Percentiles rank a stretch among this genome's conserved stretches.
These are phyloP conservation scores for Centropristis striata DNA, from an alignment of 2,113 vertebrate genomes.

Conservation along the genomic window DNA sequence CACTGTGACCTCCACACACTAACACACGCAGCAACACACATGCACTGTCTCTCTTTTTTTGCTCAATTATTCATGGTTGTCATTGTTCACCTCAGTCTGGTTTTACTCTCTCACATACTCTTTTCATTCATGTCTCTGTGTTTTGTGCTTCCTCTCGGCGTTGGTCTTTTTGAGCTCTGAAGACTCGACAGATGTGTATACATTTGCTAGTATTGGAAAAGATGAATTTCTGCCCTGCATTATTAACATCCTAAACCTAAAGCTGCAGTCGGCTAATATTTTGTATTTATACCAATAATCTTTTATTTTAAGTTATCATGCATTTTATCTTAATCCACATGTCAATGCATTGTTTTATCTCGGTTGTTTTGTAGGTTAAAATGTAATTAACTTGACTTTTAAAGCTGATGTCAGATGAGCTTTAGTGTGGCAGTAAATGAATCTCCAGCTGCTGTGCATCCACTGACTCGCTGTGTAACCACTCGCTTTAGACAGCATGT, in stretches of 20 bases:
- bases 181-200: neutral
- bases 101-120: neutral
- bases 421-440: neutral
- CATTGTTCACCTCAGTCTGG: neutral
- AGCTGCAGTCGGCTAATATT: neutral
- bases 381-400: neutral
- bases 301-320: neutral
- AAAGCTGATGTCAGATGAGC: neutral
- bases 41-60: neutral
- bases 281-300: neutral
- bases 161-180: neutral
- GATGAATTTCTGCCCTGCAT: neutral
- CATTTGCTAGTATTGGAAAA: neutral
- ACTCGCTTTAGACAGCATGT: neutral
- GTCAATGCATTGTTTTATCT: neutral
- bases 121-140: neutral
- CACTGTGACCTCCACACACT: neutral
- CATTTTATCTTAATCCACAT: neutral
- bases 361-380: neutral
- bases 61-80: neutral
- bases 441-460: neutral
- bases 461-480: neutral
- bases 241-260: too few relatives aligned
- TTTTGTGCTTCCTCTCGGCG: neutral
- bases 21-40: neutral